Evolutionary conservation across 2,113 vertebrate genomes (phyloP).

Genomic region (Pongo abelii): DNA sequence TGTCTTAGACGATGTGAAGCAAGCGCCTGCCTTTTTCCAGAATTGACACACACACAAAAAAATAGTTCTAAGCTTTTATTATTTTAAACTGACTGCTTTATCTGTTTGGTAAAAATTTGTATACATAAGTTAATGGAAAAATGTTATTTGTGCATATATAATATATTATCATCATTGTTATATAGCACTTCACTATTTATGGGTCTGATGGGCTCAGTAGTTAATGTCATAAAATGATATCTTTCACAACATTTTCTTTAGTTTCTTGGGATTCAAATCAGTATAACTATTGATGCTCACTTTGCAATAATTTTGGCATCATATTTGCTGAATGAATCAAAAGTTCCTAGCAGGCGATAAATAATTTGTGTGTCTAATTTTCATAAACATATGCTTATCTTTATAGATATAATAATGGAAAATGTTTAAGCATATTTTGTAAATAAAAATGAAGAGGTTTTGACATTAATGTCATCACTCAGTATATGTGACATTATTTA

Average conservation of each 20-base stretch:
- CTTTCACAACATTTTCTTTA: not conserved
- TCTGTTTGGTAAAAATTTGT: not conserved
- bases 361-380: not conserved
- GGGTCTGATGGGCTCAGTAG: not conserved
- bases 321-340: not conserved
- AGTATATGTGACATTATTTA: not conserved
- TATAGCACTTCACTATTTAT: not conserved
- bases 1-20: not conserved
- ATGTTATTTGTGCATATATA: not conserved
- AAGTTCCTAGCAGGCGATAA: not conserved
- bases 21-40: not conserved
- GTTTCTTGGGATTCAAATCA: not conserved
- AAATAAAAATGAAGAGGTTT: not conserved
- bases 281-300: not conserved
- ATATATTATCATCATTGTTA: not conserved
- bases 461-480: not conserved
- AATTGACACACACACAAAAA: not conserved
- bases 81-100: not conserved
- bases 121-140: not conserved
- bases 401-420: not conserved
- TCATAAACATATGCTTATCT: conserved; percentile 4
- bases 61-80: not conserved
- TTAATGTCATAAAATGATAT: not conserved
- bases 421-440: not conserved
- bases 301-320: not conserved